Base-by-base conservation (phyloP, 2,888 invertebrate genomes). In the Actias luna region DNA sequence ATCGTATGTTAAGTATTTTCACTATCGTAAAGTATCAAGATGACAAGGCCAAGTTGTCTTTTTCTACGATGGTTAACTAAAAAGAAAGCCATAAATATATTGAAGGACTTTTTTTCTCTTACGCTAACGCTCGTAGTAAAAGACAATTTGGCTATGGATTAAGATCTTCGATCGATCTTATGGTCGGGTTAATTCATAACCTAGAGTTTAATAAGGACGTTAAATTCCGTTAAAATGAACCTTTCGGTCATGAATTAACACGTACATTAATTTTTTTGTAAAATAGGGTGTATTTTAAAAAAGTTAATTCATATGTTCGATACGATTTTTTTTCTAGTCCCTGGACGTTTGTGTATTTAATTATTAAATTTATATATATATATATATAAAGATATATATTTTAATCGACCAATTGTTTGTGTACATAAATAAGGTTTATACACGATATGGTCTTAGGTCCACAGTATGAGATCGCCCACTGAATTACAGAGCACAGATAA, bases 401-500 rank as follows among this genome's bases (percentile, higher is more conserved):
- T 52, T 52, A 52, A 5, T 14, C 16, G 55, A 29, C n/a, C 27
- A n/a, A 29, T 55, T n/a, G 14, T 29, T 55, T 29, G 0, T 55
- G 8, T 55, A 55, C 25, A 25, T 29, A 55, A 8, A 16, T 55
- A 55, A n/a, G 25, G 27, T 27, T 55, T 7, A n/a, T n/a, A n/a
- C n/a, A 29, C 55, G 55, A 55, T n/a, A 55, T 55, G 1, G 1
- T 55, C 55, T 55, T 29, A 29, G 29, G 55, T 55, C 50, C 16
- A 27, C 8, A 29, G 55, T n/a, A 55, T n/a, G 55, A 55, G 29
- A 55, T 22, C n/a, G 55, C 8, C 16, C 29, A 55, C n/a, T n/a
- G 7, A 55, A 29, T 29, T 55, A 59, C 46, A 64, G 65, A 64
- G 67, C 63, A 65, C 63, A 61, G 36, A 64, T 62, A 65, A 67